These are phyloP conservation scores for Eulithis testata DNA, from an alignment of 2,888 invertebrate genomes.

Conservation along the genomic window DNA sequence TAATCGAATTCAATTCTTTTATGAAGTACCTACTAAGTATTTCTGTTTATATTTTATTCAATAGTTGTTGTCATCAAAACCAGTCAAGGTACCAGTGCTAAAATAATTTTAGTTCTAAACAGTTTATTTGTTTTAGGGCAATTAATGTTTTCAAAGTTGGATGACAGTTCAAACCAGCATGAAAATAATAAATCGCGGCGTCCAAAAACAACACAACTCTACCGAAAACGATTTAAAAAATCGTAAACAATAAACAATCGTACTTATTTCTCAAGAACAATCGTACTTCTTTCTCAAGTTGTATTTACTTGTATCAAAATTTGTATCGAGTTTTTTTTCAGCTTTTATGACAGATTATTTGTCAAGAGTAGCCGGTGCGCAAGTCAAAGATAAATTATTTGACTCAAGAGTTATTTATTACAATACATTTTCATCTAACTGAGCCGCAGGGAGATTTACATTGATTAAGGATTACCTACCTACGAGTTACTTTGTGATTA, in stretches of 20 bases:
- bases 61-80: no score
- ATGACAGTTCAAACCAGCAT: background rate
- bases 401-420: conserved; percentile 83
- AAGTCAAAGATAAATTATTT: conserved; percentile 84
- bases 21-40: no score
- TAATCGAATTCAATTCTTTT: no score
- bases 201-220: background rate
- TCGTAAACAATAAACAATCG: conserved; percentile 61
- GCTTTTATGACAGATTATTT: conserved; percentile 82
- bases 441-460: background rate
- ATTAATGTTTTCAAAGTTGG: background rate
- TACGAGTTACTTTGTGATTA: no score
- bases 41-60: no score
- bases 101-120: no score
- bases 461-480: no score
- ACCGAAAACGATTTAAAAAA: conserved; percentile 29
- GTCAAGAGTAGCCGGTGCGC: conserved; percentile 77
- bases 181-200: background rate
- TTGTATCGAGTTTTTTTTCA: conserved; percentile 80
- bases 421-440: conserved; percentile 68
- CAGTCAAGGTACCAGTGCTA: no score
- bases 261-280: conserved; percentile 59
- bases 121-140: background rate
- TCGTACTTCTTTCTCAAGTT: conserved; percentile 68
- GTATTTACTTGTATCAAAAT: conserved; percentile 75